Evolutionary conservation across 2,113 vertebrate species (phyloP).

Genomic region (Gorsachius goisagi): DNA sequence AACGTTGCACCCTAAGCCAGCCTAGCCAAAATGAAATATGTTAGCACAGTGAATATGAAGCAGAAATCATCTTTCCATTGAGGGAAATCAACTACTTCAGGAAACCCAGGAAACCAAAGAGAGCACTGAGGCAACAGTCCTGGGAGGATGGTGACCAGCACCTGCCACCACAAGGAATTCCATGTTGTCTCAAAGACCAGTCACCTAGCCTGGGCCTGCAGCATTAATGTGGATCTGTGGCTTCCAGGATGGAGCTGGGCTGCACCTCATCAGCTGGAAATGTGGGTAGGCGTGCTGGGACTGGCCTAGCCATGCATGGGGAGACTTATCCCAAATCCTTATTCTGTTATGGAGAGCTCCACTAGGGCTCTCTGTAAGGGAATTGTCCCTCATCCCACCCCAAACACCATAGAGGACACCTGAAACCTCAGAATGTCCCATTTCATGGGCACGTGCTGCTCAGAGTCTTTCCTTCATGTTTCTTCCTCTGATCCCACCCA

Average conservation of each 20-base stretch:
- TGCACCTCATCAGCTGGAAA: neutral
- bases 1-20: neutral
- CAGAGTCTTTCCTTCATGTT: neutral
- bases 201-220: neutral
- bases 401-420: neutral
- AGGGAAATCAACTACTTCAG: neutral
- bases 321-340: neutral
- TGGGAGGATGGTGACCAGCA: neutral
- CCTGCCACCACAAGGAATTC: neutral
- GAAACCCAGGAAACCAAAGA: neutral
- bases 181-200: neutral
- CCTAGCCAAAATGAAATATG: neutral
- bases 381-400: neutral
- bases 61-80: neutral
- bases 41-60: neutral
- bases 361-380: neutral
- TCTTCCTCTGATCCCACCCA: neutral
- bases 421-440: neutral
- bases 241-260: neutral
- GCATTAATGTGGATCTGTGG: fast-evolving
- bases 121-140: neutral
- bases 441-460: neutral
- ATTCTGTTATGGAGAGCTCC: neutral
- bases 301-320: neutral
- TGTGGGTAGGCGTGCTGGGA: fast-evolving